Evolutionary conservation across 2,797 vertebrate species (phyloP), one percentile per base, ranked within the genome.

Genomic region (Meda fulgida): DNA sequence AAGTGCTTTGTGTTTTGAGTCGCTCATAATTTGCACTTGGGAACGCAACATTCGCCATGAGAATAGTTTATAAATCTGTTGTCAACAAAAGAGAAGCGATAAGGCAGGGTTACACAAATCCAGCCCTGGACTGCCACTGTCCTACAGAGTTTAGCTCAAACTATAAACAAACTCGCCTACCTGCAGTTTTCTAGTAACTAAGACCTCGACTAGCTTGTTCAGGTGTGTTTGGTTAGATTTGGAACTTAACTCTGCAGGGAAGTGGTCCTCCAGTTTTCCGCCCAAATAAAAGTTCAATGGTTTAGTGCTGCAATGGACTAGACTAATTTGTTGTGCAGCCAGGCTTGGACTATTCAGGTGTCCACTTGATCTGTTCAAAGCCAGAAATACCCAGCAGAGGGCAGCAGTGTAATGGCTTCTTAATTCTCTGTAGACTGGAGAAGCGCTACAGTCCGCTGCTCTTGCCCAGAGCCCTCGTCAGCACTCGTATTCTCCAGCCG

Each of bases 361-460:
- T 29, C n/a, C 16, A 7, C 34, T 51, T 51, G 53, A 31, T 43
- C 19, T 63, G 48, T 26, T n/a, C 10, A 19, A 36, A 71, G 66
- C 81, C 34, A 53, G 53, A 78, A 29, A n/a, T n/a, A 21, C 5
- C 85, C 89, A 87, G 75, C 76, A 89, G 89, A 86, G 88, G 88
- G 89, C 78, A 80, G 23, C 38, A 55, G 51, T 55, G 40, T 16
- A 43, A 46, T 51, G 70, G 75, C 26, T 38, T 72, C 1, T 66
- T n/a, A 86, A 83, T 46, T 70, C 46, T 58, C 66, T 71, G 11
- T 36, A 84, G 72, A 81, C 80, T 82, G 34, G 63, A 67, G 82
- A 86, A 85, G 19, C 34, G 29, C 73, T 36, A 19, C 38, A 80
- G 78, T 81, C 85, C 16, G 14, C 81, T 86, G 75, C 73, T 46